Conservation (phyloP, 2,888 invertebrate species). For the Amiota minor region DNA sequence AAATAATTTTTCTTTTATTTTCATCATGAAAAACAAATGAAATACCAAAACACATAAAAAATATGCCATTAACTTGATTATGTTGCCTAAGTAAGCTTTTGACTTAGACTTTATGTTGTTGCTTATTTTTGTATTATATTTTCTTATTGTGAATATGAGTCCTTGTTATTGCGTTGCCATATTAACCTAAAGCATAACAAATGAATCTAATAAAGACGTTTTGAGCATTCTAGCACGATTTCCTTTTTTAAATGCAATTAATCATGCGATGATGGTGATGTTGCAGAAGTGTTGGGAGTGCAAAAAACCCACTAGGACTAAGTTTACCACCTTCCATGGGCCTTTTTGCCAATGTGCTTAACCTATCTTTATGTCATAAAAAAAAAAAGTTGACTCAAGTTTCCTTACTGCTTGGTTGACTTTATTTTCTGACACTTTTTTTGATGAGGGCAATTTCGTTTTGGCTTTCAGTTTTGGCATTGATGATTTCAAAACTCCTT, state of each 20-base stretch:
- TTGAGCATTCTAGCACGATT: slow-evolving; percentile 22
- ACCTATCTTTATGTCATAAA: too few species aligned
- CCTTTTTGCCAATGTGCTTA: too few species aligned
- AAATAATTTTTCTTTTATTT: background rate
- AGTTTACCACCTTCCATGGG: too few species aligned
- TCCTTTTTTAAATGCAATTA: slow-evolving; percentile 48
- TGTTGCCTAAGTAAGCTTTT: slow-evolving; percentile 10
- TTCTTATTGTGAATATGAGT: too few species aligned
- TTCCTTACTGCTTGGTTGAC: background rate
- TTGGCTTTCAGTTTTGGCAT: background rate
- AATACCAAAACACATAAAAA: background rate
- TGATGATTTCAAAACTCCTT: background rate
- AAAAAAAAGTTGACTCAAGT: background rate
- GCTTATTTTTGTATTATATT: too few species aligned
- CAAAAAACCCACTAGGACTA: too few species aligned
- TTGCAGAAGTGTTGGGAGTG: too few species aligned
- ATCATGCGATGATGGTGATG: slow-evolving; percentile 36
- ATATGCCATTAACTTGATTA: slow-evolving; percentile 13
- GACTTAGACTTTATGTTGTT: background rate
- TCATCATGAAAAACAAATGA: background rate
- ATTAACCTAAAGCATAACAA: background rate
- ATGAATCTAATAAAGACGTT: background rate
- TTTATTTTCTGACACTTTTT: background rate
- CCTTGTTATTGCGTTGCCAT: background rate
- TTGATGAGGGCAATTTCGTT: background rate